phyloP scores from a whole-genome alignment of 2,113 vertebrate genomes.

The Syngnathus floridae region DNA sequence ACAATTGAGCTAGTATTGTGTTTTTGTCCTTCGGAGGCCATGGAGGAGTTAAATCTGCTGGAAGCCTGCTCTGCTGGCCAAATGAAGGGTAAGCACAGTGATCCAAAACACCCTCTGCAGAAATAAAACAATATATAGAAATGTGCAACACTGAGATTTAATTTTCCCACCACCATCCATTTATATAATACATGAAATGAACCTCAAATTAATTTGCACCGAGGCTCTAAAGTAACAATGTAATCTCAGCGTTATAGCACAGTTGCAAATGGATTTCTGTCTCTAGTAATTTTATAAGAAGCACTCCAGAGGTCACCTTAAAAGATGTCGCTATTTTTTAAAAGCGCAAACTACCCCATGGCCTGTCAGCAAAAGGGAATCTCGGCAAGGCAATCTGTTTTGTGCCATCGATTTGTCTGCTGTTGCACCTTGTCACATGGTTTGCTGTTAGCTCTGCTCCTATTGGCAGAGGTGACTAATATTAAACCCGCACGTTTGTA shows the following conservation, averaged over 20 bases:
- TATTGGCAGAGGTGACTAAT: constrained; percentile 77
- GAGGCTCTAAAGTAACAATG: constrained; percentile 75
- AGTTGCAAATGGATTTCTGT: constrained; percentile 79
- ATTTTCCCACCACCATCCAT: constrained; percentile 74
- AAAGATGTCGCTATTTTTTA: constrained; percentile 76
- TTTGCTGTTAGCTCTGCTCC: constrained; percentile 65
- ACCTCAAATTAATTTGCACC: constrained; percentile 75
- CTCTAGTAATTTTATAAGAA: constrained; percentile 76
- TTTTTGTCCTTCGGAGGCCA: constrained; percentile 45
- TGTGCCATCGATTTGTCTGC: constrained; percentile 72
- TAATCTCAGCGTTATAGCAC: constrained; percentile 74
- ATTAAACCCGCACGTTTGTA: constrained; percentile 77
- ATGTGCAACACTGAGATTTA: constrained; percentile 72
- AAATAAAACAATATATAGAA: constrained; percentile 76
- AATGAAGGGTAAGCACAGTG: constrained; percentile 52
- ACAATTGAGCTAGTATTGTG: constrained; percentile 18
- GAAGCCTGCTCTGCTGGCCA: constrained; percentile 56
- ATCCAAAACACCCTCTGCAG: constrained; percentile 67
- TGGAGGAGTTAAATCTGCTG: constrained; percentile 57
- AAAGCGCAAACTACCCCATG: constrained; percentile 68
- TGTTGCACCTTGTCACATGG: constrained; percentile 67
- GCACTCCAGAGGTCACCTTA: constrained; percentile 78
- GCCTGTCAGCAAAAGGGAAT: constrained; percentile 73
- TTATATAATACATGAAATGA: constrained; percentile 77
- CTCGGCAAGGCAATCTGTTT: constrained; percentile 75